A percentile compares a stretch with the other conserved stretches of the same genome.
phyloP scores from a whole-genome alignment of 2,797 vertebrate species.

The Tragelaphus oryx region DNA sequence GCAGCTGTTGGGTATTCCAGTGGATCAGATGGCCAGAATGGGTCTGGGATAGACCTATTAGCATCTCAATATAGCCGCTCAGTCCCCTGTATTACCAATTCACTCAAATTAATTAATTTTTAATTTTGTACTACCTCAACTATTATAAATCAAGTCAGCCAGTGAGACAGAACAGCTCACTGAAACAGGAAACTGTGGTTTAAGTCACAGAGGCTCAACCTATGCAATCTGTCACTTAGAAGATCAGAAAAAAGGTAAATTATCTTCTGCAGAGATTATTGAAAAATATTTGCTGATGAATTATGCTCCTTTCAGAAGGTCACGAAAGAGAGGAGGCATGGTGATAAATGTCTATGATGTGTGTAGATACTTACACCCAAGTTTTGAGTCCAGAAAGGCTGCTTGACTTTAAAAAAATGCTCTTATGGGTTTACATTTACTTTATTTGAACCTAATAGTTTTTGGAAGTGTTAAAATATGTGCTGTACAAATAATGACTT shows the following conservation, averaged over 20 bases:
- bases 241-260: constrained; percentile 75
- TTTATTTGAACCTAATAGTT: not conserved
- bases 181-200: constrained; percentile 74
- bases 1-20: constrained; percentile 56
- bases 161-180: constrained; percentile 45
- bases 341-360: not conserved
- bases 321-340: not conserved
- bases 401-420: not conserved
- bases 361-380: constrained; percentile 9
- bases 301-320: constrained; percentile 67
- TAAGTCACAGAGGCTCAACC: constrained; percentile 63
- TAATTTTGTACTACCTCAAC: constrained; percentile 80
- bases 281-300: constrained; percentile 76
- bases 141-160: constrained; percentile 81
- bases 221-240: constrained; percentile 76
- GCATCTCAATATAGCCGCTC: constrained; percentile 71
- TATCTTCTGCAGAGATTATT: constrained; percentile 68
- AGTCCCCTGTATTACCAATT: constrained; percentile 77
- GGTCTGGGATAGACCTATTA: constrained; percentile 71
- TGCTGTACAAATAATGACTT: not conserved
- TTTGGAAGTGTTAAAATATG: not conserved
- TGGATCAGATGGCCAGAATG: constrained; percentile 68
- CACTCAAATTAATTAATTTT: constrained; percentile 84
- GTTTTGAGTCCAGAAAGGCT: not conserved
- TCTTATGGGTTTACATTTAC: not conserved